These are phyloP conservation scores for Hemaris fuciformis DNA, from an alignment of 2,888 invertebrate genomes.

Conservation along the genomic window DNA sequence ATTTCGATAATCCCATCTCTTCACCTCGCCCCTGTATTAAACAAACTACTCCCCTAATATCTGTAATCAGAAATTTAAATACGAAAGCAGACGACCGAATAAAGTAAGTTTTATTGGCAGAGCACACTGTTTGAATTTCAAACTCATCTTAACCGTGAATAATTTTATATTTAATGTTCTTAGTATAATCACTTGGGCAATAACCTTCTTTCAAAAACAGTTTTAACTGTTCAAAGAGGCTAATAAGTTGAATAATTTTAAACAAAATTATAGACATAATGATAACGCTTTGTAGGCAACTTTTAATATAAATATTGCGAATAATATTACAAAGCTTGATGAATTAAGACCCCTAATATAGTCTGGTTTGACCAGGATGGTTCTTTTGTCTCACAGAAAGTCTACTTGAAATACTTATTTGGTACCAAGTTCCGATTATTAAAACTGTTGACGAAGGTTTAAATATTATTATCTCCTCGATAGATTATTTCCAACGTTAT, in stretches of 20 bases:
- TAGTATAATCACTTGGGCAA: not conserved
- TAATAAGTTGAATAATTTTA: not conserved
- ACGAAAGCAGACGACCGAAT: not conserved
- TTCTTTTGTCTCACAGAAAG: too few species aligned
- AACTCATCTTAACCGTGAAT: not conserved
- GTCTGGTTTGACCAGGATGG: too few species aligned
- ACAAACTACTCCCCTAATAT: not conserved
- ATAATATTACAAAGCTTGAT: too few species aligned
- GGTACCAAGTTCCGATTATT: too few species aligned
- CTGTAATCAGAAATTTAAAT: not conserved
- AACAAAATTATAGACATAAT: too few species aligned
- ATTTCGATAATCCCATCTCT: not conserved
- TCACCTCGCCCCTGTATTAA: not conserved
- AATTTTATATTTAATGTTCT: not conserved
- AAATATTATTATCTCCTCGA: too few species aligned
- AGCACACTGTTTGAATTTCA: not conserved
- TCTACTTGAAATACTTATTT: too few species aligned
- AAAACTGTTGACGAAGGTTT: too few species aligned
- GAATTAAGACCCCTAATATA: too few species aligned
- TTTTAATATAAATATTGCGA: too few species aligned
- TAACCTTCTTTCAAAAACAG: not conserved
- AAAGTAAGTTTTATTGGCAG: not conserved
- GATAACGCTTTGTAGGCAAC: too few species aligned
- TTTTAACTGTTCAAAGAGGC: conserved; percentile 9
- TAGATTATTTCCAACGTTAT: too few species aligned